Evolutionary conservation across 2,888 invertebrate species (phyloP).

Genomic region (Bombylius major): DNA sequence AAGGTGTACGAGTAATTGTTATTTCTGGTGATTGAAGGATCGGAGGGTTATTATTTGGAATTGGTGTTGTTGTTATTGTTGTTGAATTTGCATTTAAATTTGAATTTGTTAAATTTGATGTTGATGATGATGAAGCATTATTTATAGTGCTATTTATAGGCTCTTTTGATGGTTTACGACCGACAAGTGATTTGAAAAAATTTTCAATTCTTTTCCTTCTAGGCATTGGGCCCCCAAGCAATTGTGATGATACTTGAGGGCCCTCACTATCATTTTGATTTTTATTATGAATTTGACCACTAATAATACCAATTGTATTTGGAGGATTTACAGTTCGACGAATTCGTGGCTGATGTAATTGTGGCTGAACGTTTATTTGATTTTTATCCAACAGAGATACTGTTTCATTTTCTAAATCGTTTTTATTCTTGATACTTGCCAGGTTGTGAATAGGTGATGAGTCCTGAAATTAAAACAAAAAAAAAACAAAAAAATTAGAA

Average conservation of each 20-base stretch:
- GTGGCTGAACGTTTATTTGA: slow-evolving; percentile 28
- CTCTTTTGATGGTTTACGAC: slow-evolving; percentile 26
- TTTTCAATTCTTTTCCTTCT: slow-evolving; percentile 34
- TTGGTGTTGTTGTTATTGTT: slow-evolving; percentile 1
- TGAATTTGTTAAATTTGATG: neutral
- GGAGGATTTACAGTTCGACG: slow-evolving; percentile 8
- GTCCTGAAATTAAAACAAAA: slow-evolving; percentile 23
- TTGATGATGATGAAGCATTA: slow-evolving; percentile 11
- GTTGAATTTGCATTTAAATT: neutral
- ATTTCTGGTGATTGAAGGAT: slow-evolving; percentile 33
- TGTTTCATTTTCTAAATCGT: slow-evolving; percentile 26
- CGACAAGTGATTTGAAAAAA: slow-evolving; percentile 34
- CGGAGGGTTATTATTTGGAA: slow-evolving; percentile 7
- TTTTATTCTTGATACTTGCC: slow-evolving; percentile 34
- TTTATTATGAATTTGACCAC: neutral
- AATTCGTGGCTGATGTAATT: slow-evolving; percentile 17
- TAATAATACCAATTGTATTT: neutral
- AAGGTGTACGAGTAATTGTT: slow-evolving; percentile 32
- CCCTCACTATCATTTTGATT: slow-evolving; percentile 21
- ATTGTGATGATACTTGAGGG: slow-evolving; percentile 27
- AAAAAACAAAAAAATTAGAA: neutral
- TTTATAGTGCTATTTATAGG: slow-evolving; percentile 1
- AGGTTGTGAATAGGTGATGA: slow-evolving; percentile 37
- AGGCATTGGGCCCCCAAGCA: slow-evolving; percentile 29
- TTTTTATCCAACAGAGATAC: slow-evolving; percentile 32